phyloP scores from a whole-genome alignment of 1,140 invertebrate genomes.

The Homalodisca vitripennis region DNA sequence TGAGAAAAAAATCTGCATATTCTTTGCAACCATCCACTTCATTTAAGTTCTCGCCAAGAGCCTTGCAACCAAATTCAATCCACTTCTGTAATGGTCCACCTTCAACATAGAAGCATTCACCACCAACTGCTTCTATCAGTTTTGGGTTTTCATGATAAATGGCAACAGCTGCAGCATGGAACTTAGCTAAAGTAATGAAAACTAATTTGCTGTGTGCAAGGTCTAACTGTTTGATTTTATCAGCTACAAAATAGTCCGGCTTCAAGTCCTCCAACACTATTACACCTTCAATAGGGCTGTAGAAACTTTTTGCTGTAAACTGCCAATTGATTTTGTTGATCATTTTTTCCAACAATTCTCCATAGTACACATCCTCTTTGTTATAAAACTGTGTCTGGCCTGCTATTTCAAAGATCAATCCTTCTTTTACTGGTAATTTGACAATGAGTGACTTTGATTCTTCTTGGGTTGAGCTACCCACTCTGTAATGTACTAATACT shows the following conservation, averaged over 20 bases:
- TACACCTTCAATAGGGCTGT: constrained; percentile 44
- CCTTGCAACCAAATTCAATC: background rate
- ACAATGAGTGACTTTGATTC: constrained; percentile 48
- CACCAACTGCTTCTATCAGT: background rate
- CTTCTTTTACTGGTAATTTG: constrained; percentile 49
- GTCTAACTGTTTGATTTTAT: constrained; percentile 22
- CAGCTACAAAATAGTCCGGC: constrained; percentile 11
- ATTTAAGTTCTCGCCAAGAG: background rate
- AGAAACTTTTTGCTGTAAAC: constrained; percentile 34
- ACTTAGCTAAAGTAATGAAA: constrained; percentile 53
- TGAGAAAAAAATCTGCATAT: no score
- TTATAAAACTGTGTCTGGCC: constrained; percentile 48
- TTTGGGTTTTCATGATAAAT: constrained; percentile 53
- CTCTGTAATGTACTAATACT: constrained; percentile 45
- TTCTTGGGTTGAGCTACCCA: constrained; percentile 18
- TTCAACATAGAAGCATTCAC: background rate
- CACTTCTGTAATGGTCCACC: background rate
- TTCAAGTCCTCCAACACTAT: constrained; percentile 33
- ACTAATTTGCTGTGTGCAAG: constrained; percentile 47
- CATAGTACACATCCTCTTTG: constrained; percentile 45
- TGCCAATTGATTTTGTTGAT: constrained; percentile 48
- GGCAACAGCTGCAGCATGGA: constrained; percentile 58
- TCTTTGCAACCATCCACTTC: background rate
- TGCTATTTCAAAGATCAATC: no score
- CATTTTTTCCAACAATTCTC: constrained; percentile 46